Evolutionary conservation across 2,888 invertebrate genomes (phyloP), one percentile per base, ranked within the genome.

Genomic region (Branchellion lobata): DNA sequence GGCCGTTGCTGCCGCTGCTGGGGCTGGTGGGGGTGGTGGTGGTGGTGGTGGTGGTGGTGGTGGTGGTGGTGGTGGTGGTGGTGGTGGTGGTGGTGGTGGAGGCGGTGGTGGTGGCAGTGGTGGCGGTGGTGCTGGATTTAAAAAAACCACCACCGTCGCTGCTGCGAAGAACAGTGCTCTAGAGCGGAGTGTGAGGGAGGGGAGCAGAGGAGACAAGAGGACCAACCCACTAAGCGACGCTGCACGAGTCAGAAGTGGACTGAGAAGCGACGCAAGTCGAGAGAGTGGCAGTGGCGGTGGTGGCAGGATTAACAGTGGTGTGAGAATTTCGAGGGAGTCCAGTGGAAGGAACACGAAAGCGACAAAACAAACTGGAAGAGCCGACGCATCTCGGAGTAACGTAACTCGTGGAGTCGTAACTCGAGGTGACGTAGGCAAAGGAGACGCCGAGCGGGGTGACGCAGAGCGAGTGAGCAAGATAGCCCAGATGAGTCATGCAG

Each of bases 401-500:
- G 75, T 1, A 18, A 75, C 27, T 27, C 27, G 31, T 51, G 33
- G 27, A 8, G 14, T 3, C 24, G 29, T 18, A 8, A 29, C 5
- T 8, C 5, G 21, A 11, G 34, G 31, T 31, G 34, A n/a, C 14
- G 47, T 14, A 3, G 5, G 21, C n/a, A 51, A 33, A 33, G 27
- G 24, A 11, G 18, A 34, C 21, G 53, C 27, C 31, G 24, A 34
- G 36, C 24, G 34, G 36, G 24, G 47, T 31, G 53, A 40, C 18
- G 68, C 69, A 8, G 69, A 53, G 29, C 57, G 73, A 51, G 31
- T 53, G 33, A 47, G 31, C 14, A 72, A 77, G 72, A 82, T 82
- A 34, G 80, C 80, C 29, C 57, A 80, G 80, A 77, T 80, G 78
- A 82, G 82, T 61, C 81, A 77, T 71, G 78, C 81, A 1, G 80